Base-by-base conservation (phyloP, 2,797 vertebrate genomes). In the Bufotes viridis region DNA sequence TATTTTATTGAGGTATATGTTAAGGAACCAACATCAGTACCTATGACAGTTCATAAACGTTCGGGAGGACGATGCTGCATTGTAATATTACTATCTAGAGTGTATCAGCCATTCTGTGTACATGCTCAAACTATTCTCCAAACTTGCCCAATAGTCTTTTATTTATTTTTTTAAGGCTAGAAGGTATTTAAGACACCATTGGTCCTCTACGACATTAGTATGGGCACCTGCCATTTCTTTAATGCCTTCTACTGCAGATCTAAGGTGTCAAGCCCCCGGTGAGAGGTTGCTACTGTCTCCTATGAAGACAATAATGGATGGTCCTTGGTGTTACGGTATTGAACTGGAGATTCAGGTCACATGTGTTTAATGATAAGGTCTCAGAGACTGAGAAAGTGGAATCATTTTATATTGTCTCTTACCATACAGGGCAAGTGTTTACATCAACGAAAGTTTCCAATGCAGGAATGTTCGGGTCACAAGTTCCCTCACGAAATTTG, bases 391-490 rank as follows among this genome's bases (percentile, higher is more conserved):
- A 51, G 34, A 24, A 74, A 49, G 15, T 58, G 29, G 18, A 84
- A 49, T 57, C 17, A 72, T 83, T 57, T 57, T 72, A 17, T 34
- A 82, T 69, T 69, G 74, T 60, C 57, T 60, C 24, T 74, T 75
- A 74, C 55, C 82, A 34, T 60, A 74, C 5, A 70, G 82, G 70
- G 58, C 34, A 51, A 61, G 53, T 76, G 83, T 84, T 78, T 85
- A 85, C 84, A 85, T 85, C 72, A 53, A 26, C 8, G 74, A 53
- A 65, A 53, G 84, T 83, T 83, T 34, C 24, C 53, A 49, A 76
- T 60, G 57, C 82, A 58, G 82, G 58, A 63, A 61, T 63, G 72
- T 65, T 85, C 84, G 78, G n/a, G 84, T 85, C 84, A 63, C 49
- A 78, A 78, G 58, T 72, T 34, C 49, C 34, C 58, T 82, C 58